phyloP scores from a whole-genome alignment of 2,888 invertebrate genomes.

The Eupithecia insigniata region DNA sequence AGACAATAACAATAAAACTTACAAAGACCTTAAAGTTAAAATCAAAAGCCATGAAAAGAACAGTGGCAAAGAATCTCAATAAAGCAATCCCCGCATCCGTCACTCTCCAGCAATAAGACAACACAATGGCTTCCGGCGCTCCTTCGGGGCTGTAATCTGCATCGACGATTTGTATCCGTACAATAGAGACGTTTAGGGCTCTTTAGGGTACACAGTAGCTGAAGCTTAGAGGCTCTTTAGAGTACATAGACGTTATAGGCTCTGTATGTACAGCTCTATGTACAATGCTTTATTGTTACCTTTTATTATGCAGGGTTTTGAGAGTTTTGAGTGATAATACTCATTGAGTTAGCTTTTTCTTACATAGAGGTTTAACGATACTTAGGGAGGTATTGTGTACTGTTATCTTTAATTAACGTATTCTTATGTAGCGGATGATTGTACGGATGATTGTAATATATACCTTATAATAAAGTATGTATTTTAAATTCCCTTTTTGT shows the following conservation, averaged over 20 bases:
- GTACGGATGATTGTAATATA: too few relatives aligned
- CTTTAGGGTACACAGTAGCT: conserved; percentile 26
- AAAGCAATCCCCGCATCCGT: conserved; percentile 30
- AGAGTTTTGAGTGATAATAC: too few relatives aligned
- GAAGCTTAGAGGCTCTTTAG: conserved; percentile 4
- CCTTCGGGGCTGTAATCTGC: conserved; percentile 43
- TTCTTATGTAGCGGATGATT: too few relatives aligned
- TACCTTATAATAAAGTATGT: too few relatives aligned
- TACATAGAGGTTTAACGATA: too few relatives aligned
- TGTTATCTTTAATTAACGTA: too few relatives aligned
- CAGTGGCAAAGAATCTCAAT: conserved; percentile 27
- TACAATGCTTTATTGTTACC: too few relatives aligned
- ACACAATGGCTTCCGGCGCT: conserved; percentile 43
- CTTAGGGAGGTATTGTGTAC: too few relatives aligned
- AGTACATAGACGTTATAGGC: neutral
- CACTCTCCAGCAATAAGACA: conserved; percentile 42
- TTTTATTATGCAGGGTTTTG: too few relatives aligned
- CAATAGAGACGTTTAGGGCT: conserved; percentile 44
- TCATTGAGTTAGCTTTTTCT: too few relatives aligned
- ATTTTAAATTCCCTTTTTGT: too few relatives aligned
- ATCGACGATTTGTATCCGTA: conserved; percentile 44
- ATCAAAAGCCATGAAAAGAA: conserved; percentile 21
- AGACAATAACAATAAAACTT: neutral
- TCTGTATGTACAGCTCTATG: neutral
- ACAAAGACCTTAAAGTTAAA: neutral